Evolutionary conservation across 1,140 invertebrate species (phyloP), one percentile per base, ranked within the genome.

Genomic region (Lycorma delicatula): DNA sequence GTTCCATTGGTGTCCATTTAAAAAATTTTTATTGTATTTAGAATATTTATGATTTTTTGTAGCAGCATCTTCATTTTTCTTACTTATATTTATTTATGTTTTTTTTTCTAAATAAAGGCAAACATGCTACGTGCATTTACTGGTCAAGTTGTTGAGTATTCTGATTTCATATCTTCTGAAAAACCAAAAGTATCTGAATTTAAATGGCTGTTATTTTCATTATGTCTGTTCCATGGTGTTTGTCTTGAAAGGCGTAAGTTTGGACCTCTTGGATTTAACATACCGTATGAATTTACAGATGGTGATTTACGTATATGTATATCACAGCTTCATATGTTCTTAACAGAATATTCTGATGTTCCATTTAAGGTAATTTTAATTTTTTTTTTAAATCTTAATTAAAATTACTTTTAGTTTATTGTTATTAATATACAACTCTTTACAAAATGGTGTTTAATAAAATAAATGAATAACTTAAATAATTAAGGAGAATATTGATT

Each of bases 271-370:
- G 85, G 86, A 6, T 84, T 86, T 76, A 89, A 89, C 66, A 85
- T 85, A 46, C 79, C 83, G 0, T 87, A 88, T 63, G 84, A 86
- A 63, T 89, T 87, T 67, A 86, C 85, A 44, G 82, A 85, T 59
- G 84, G 84, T 1, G 86, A 89, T 72, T 70, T 89, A 20, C 72
- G 79, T 58, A 87, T 88, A 60, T 86, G 83, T 59, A 77, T 86
- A 27, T 78, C 78, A 3, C 85, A 88, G 67, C 68, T 89, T 18
- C 72, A 79, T 49, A 83, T 84, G 78, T 85, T 84, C 64, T 65
- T 85, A 3, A 66, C 79, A 60, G 79, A 85, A 64, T 84, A 85
- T 63, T 64, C 71, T 34, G 73, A 77, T 18, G 73, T 83, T 18
- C 82, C 83, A n/a, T 84, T 78, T 59, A 81, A 84, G 74, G 79